Conservation (phyloP, 2,113 vertebrate species). For the Zapornia atra region DNA sequence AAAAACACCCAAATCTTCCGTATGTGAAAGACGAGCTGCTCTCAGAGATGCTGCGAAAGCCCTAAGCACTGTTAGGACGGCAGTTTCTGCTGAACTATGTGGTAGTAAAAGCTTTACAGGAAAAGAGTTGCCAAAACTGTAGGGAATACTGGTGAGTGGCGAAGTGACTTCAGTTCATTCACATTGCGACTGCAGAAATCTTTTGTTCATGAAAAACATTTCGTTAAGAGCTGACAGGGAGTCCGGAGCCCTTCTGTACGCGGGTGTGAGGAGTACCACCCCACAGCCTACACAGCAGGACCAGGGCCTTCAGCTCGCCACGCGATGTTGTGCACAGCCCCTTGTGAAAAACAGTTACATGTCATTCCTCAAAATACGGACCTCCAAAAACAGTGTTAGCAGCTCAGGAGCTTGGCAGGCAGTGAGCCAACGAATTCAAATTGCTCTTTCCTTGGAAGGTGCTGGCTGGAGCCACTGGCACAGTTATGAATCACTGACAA, state of each 20-base stretch:
- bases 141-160: constrained; percentile 16
- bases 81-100: not conserved
- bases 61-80: not conserved
- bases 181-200: not conserved
- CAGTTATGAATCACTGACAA: not conserved
- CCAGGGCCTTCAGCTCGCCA: not conserved
- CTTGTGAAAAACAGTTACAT: not conserved
- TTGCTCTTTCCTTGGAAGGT: not conserved
- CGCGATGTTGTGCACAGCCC: not conserved
- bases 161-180: constrained; percentile 10
- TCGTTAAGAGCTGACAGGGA: not conserved
- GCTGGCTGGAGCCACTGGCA: constrained; percentile 4
- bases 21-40: constrained; percentile 9
- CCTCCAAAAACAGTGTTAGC: not conserved
- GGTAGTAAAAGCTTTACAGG: not conserved
- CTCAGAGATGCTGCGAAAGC: constrained; percentile 6
- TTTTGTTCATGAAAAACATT: not conserved
- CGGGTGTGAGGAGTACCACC: not conserved
- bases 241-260: not conserved
- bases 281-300: rapidly evolving
- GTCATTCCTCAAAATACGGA: not conserved
- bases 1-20: not conserved
- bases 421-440: not conserved
- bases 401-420: not conserved
- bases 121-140: not conserved